Evolutionary conservation across 2,113 vertebrate genomes (phyloP), one percentile per base, ranked within the genome.

Genomic region (Crotalus viridis): DNA sequence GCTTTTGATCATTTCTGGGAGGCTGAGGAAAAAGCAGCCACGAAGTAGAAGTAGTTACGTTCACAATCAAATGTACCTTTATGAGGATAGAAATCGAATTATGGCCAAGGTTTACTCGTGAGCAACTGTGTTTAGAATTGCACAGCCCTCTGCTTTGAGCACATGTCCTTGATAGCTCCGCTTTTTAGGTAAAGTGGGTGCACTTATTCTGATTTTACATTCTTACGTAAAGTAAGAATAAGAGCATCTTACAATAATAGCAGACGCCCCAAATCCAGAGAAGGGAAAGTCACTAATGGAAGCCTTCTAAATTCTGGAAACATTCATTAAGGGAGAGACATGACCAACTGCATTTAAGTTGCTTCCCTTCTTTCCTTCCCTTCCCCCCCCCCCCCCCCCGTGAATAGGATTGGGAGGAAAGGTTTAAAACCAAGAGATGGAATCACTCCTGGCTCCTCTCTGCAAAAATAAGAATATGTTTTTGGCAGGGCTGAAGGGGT

Each of bases 81-180:
- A 88, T 15, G 5, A 3, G 2, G 22, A 2, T 2, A 56, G 19
- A 22, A 3, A 22, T 56, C 33, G 2, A 59, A 89, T 5, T 12
- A 24, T 59, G 10, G 39, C 88, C 88, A 89, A 22, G 1, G 22
- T 8, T 55, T 90, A 12, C 48, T 81, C 51, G 0, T 6, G 28
- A 33, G 28, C 3, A n/a, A 64, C 4, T n/a, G 3, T 17, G 43
- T 69, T 90, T 51, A 69, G 15, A 17, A n/a, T n/a, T 10, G 24
- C 28, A 5, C 5, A 12, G 21, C 10, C 1, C 5, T 43, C 74
- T 52, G 8, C 7, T 52, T 43, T 7, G 55, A 64, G 33, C 12
- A 24, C 46, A 39, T 0, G 0, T 26, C 3, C 1, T 4, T 26
- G 15, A 46, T 19, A 26, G 7, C 22, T n/a, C n/a, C 22, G n/a